Evolutionary conservation across 2,113 vertebrate genomes (phyloP).

Genomic region (Hymenochirus boettgeri): DNA sequence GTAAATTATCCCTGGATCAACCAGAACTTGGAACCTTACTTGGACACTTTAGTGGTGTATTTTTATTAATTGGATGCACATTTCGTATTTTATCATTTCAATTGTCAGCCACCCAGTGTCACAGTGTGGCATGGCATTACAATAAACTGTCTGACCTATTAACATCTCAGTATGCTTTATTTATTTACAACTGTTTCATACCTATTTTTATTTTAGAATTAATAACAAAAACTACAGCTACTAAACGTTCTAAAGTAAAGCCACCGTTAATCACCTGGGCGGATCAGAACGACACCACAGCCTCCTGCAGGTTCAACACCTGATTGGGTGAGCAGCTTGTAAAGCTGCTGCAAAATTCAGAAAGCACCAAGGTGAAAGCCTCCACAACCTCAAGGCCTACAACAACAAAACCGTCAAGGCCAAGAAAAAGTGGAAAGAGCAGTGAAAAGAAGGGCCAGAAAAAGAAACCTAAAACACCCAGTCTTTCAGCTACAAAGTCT

Average conservation of each 20-base stretch:
- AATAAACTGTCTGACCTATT: no score
- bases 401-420: constrained; percentile 23
- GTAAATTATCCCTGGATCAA: no score
- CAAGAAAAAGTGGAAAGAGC: constrained; percentile 46
- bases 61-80: no score
- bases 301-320: background rate
- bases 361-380: constrained; percentile 4
- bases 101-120: no score
- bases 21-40: no score
- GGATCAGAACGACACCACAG: background rate
- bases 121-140: no score
- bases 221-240: constrained; percentile 53
- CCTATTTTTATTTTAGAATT: constrained; percentile 71
- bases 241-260: no score
- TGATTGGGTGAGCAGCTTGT: constrained; percentile 57
- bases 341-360: constrained; percentile 42
- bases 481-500: background rate
- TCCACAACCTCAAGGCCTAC: constrained; percentile 35
- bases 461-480: constrained; percentile 54
- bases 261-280: no score
- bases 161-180: no score
- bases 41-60: no score
- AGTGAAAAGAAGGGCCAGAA: constrained; percentile 43
- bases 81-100: no score
- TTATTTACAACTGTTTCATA: no score